Percentiles rank a stretch among this genome's conserved stretches.
Evolutionary conservation across 2,888 invertebrate species (phyloP).

Genomic region (Branchipolynoe longqiensis): DNA sequence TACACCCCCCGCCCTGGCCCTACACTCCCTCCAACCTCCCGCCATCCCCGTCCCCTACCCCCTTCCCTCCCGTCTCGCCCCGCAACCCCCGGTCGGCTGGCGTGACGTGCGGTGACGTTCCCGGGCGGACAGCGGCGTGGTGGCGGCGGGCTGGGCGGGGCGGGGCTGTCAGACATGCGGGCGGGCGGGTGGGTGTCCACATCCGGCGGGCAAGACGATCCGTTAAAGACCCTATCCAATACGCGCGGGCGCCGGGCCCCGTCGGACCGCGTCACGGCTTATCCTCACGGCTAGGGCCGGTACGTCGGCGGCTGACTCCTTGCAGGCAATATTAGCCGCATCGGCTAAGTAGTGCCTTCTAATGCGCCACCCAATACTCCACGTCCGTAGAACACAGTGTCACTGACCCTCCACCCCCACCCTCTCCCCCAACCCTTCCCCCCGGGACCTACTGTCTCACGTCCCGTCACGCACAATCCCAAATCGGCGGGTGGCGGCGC

Average conservation of each 20-base stretch:
- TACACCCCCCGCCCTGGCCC: not conserved
- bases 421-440: not conserved
- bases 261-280: not conserved
- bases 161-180: too few species aligned
- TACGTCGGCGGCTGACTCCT: not conserved
- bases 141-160: too few species aligned
- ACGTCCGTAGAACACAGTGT: not conserved
- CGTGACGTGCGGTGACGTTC: too few species aligned
- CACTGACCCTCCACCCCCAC: conserved; percentile 30
- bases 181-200: too few species aligned
- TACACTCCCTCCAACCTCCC: not conserved
- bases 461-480: too few species aligned
- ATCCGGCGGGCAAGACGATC: conserved; percentile 1
- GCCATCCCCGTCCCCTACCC: not conserved
- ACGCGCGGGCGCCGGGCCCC: not conserved
- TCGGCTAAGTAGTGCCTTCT: not conserved
- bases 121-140: too few species aligned
- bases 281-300: conserved; percentile 2
- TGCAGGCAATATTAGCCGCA: conserved; percentile 40
- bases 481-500: too few species aligned
- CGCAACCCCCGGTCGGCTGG: not conserved
- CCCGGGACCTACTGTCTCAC: not conserved
- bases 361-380: conserved; percentile 49
- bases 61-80: not conserved
- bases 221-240: not conserved